Evolutionary conservation across 37 sponge, comb jelly and placozoan species (phyloP).

Genomic region (Axinella damicornis): DNA sequence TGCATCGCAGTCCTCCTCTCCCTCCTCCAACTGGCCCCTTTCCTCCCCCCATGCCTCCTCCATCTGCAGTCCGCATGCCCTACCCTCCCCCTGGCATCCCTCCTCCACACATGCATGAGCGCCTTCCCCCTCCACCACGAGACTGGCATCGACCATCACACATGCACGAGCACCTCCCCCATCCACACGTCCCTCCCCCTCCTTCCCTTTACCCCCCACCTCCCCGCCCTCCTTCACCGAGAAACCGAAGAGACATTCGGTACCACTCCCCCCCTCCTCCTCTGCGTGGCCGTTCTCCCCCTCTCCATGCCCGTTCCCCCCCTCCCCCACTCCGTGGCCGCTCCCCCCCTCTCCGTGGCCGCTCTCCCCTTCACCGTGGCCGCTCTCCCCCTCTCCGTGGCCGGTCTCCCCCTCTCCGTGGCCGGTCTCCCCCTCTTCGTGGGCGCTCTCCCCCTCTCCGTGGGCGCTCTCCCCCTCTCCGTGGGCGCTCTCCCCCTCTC

Average conservation of each 20-base stretch:
- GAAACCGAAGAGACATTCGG: not conserved
- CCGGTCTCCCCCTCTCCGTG: not conserved
- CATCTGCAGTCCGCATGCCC: not conserved
- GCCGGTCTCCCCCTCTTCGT: not conserved
- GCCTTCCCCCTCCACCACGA: conserved; percentile 11
- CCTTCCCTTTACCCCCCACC: conserved; percentile 16
- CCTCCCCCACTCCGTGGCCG: not conserved
- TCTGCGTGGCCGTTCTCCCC: not conserved
- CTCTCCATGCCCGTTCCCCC: not conserved
- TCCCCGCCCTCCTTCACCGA: conserved; percentile 20
- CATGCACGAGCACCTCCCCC: conserved; percentile 23
- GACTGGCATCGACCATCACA: conserved; percentile 16
- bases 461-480: too few species aligned
- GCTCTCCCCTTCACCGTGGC: not conserved
- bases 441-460: not conserved
- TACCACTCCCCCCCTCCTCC: not conserved
- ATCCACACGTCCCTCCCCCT: not conserved
- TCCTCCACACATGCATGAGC: conserved; percentile 1
- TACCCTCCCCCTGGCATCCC: conserved; percentile 5
- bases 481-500: too few species aligned
- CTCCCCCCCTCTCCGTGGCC: not conserved
- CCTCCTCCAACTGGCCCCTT: conserved; percentile 10
- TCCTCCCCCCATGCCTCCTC: not conserved
- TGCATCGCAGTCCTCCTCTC: not conserved
- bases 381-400: not conserved